These are phyloP conservation scores for Cryptophagus acutangulus DNA, from an alignment of 2,888 invertebrate genomes.

Conservation along the genomic window DNA sequence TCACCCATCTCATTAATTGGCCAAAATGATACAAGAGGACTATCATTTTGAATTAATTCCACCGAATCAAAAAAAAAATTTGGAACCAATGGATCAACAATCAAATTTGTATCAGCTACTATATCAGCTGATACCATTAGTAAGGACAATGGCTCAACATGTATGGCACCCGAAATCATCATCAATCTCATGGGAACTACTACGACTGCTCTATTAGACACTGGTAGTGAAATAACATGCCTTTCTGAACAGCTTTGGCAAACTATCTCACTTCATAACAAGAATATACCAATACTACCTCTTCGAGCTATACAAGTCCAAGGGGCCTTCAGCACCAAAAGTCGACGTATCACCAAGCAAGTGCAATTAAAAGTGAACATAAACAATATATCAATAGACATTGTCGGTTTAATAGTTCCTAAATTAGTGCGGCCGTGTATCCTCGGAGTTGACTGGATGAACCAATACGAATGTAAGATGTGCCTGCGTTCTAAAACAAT, in stretches of 20 bases:
- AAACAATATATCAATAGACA: too few species aligned
- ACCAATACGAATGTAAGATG: not conserved
- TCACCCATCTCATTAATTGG: not conserved
- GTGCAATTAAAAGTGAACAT: not conserved
- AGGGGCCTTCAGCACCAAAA: conserved; percentile 10
- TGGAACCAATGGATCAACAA: too few species aligned
- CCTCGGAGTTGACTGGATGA: conserved; percentile 11
- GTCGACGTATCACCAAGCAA: conserved; percentile 10
- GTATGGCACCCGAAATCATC: not conserved
- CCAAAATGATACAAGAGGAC: not conserved
- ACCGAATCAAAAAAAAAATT: too few species aligned
- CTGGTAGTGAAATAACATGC: conserved; percentile 12
- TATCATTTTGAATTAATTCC: too few species aligned
- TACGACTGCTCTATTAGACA: conserved; percentile 9
- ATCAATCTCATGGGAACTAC: not conserved
- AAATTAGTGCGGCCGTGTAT: conserved; percentile 8
- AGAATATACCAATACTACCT: conserved; percentile 7
- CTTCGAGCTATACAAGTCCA: conserved; percentile 8
- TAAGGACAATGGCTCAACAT: too few species aligned
- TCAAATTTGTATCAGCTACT: too few species aligned
- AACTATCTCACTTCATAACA: not conserved
- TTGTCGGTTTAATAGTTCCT: not conserved
- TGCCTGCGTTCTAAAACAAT: too few species aligned
- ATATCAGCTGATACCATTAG: too few species aligned
- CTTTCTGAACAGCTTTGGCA: conserved; percentile 9